These are phyloP conservation scores for Achatina immaculata DNA, from an alignment of 1,140 invertebrate genomes.

Conservation along the genomic window DNA sequence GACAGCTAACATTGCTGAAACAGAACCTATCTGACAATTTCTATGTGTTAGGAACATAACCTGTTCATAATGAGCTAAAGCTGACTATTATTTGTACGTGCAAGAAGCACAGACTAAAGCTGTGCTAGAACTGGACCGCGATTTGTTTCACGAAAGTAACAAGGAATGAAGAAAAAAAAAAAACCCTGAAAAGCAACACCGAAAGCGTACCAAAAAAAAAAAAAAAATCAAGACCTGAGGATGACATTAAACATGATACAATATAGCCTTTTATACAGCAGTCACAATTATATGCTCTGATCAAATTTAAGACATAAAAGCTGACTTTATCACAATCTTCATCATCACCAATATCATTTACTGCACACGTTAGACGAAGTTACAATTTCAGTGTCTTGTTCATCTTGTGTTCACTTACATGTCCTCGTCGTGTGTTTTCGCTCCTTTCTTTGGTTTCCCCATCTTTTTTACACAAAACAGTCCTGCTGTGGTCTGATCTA, in stretches of 20 bases:
- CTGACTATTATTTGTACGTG: too few species aligned
- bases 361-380: not conserved
- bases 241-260: not conserved
- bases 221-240: not conserved
- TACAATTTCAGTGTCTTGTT: constrained; percentile 6
- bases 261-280: not conserved
- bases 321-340: not conserved
- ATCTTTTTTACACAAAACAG: constrained; percentile 26
- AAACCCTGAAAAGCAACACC: too few species aligned
- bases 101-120: too few species aligned
- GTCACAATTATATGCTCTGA: not conserved
- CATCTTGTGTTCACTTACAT: constrained; percentile 9
- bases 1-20: too few species aligned
- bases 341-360: not conserved
- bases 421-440: constrained; percentile 38
- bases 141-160: too few species aligned
- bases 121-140: too few species aligned
- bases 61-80: too few species aligned
- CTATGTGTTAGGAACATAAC: too few species aligned
- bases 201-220: too few species aligned
- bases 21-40: too few species aligned
- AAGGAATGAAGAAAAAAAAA: too few species aligned
- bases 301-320: not conserved
- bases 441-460: constrained; percentile 47
- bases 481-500: not conserved